Conservation (phyloP, 2,113 vertebrate genomes). For the Mobula birostris region DNA sequence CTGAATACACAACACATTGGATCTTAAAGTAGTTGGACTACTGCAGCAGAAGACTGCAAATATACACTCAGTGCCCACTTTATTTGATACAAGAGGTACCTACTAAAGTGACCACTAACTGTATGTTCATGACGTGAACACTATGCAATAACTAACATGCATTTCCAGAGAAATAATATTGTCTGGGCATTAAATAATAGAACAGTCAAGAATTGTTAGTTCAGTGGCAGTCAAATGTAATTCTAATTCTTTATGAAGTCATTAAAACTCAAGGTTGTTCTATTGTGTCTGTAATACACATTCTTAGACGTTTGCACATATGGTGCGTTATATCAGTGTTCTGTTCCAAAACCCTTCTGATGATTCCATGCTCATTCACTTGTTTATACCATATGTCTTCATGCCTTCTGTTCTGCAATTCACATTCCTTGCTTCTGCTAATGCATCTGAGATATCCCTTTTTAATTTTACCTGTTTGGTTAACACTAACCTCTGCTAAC, state of each 20-base stretch:
- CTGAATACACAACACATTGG: too few species aligned
- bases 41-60: too few species aligned
- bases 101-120: too few species aligned
- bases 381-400: neutral
- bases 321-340: neutral
- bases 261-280: neutral
- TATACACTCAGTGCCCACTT: too few species aligned
- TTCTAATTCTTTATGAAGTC: slow-evolving; percentile 17
- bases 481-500: neutral
- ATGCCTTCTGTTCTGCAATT: neutral
- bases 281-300: neutral
- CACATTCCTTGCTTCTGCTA: neutral
- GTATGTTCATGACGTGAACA: neutral
- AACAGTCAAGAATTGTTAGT: slow-evolving; percentile 2
- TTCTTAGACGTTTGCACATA: neutral
- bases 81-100: too few species aligned
- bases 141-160: too few species aligned
- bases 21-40: too few species aligned
- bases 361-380: neutral
- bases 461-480: slow-evolving; percentile 7
- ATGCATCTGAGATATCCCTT: neutral
- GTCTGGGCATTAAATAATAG: neutral
- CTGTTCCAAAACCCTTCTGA: neutral
- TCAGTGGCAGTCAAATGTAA: neutral
- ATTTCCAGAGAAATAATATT: neutral